Evolutionary conservation across 2,797 vertebrate genomes (phyloP), one percentile per base, ranked within the genome.

Genomic region (Gila robusta): DNA sequence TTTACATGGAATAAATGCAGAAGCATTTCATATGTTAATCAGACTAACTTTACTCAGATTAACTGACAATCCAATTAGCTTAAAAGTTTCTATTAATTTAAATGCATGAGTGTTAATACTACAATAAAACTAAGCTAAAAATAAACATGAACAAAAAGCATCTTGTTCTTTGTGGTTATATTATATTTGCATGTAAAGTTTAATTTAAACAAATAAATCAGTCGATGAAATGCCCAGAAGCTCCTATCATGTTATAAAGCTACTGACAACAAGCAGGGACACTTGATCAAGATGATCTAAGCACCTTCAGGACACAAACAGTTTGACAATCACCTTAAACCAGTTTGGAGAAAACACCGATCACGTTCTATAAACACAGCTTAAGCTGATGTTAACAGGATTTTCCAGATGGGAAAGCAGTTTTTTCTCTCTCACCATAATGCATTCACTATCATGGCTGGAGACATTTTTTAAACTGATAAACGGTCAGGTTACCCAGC

Each of bases 21-120:
- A 37, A 69, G 66, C 12, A 82, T 41, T 81, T 82, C 35, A 72
- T 54, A 23, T 10, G 23, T 39, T 79, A 79, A 41, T 64, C 16
- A 17, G 56, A 79, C 26, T 62, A 79, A 54, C 21, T 17, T 39
- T 16, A 16, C 26, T 64, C 26, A 64, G 12, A 28, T 32, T 8
- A 66, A 17, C 67, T 39, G 52, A 59, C 16, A 56, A 59, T 56
- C 1, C 35, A 44, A 39, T 72, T 10, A 8, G 32, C 64, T 83
- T 6, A 64, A 64, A 76, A 3, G 1, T 19, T 81, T 80, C 10
- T 39, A 14, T 39, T 72, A 1, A 72, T 41, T 82, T 59, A 59
- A 81, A 82, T 82, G 67, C 52, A 59, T 59, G 67, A 72, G n/a
- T 74, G 21, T 37, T 52, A 49, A 8, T 66, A 7, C 41, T 32